Base-by-base conservation (phyloP, 2,888 invertebrate species). In the Eledona agricola region DNA sequence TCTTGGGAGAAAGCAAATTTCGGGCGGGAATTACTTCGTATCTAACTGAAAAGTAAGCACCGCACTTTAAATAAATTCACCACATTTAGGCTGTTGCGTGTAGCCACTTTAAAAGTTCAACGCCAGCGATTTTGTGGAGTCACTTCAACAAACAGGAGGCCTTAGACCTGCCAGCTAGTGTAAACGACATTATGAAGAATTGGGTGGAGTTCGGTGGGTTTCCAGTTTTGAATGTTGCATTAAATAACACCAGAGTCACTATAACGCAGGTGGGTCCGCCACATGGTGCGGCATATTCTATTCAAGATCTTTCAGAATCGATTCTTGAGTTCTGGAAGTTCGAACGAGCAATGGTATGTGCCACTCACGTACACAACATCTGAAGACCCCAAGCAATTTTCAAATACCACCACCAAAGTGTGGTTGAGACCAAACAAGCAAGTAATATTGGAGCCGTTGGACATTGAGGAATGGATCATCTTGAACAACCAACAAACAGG, bases 401-500 rank as follows among this genome's bases (percentile, higher is more conserved):
- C 57, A 0, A 72, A 79, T 28, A 84, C 84, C 4, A 71, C 69
- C 1, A 78, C 83, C 0, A 70, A 72, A 2, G 56, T 58, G 0
- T 86, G 85, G 85, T 58, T 85, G 0, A 66, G 67, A 0, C 58
- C 60, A 3, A 54, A 16, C 28, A 16, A 7, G n/a, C 58, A 71
- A 0, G 52, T 66, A 0, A 66, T 64, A 28, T 65, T 72, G 1
- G 47, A 46, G 9, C 73, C 70, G 0, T 32, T 69, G 0, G 72
- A 76, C 0, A 43, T 43, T 9, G 55, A 62, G 28, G 72, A 78
- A 0, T 87, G 87, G 86, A 77, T 81, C 49, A 80, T 88, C 29
- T 64, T 86, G 9, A 88, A 88, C 62, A 80, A 82, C 34, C 82
- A 85, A 58, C 81, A 84, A 67, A 83, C 82, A 50, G 84, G 84